A percentile compares a stretch with the other conserved stretches of the same genome.
Conservation (phyloP, 2,888 invertebrate genomes). For the Aphelenchoides bicaudatus region DNA sequence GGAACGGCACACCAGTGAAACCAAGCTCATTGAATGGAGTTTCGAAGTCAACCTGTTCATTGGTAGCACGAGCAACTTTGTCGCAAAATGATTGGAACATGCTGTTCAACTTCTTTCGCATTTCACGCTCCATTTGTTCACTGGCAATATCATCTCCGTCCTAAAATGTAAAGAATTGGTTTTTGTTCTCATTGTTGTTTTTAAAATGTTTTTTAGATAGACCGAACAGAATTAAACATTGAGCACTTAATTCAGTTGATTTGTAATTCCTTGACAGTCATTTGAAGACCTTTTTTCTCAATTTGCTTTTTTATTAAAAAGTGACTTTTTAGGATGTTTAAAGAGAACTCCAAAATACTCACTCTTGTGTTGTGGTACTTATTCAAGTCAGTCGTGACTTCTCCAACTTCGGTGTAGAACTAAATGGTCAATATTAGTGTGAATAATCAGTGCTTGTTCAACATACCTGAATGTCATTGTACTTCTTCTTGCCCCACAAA, state of each 20-base stretch:
- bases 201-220: too few species aligned
- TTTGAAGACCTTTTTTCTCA: too few species aligned
- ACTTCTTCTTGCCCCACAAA: conserved; percentile 99
- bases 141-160: conserved; percentile 97
- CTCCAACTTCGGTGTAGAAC: conserved; percentile 99
- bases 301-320: conserved; percentile 69
- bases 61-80: conserved; percentile 88
- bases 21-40: conserved; percentile 96
- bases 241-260: too few species aligned
- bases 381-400: conserved; percentile 96
- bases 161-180: too few species aligned
- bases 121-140: conserved; percentile 90
- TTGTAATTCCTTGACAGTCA: too few species aligned
- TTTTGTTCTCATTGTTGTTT: too few species aligned
- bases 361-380: too few species aligned
- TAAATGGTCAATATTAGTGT: too few species aligned
- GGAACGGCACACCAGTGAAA: conserved; percentile 92
- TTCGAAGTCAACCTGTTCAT: conserved; percentile 95
- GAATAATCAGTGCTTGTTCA: too few species aligned
- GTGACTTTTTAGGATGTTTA: neutral
- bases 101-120: conserved; percentile 89
- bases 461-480: conserved; percentile 97
- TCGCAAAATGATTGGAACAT: conserved; percentile 98
- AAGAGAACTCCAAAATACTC: too few species aligned
- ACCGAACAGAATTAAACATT: too few species aligned